Base-by-base conservation (phyloP, 1,140 invertebrate species). In the Ooceraea biroi region DNA sequence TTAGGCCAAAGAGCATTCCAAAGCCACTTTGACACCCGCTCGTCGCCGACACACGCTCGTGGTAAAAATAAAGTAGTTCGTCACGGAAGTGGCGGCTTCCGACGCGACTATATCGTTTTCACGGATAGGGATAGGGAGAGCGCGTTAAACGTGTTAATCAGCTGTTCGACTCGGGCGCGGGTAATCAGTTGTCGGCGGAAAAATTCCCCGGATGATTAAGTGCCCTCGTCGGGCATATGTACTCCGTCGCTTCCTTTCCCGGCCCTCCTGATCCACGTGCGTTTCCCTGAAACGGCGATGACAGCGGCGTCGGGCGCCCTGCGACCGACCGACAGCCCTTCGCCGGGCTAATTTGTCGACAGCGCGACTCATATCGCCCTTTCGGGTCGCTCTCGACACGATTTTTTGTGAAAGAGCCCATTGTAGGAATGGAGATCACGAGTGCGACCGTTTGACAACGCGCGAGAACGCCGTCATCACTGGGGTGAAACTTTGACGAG, bases 131-230 rank as follows among this genome's bases (percentile, higher is more conserved):
- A 52, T 69, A 48, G 48, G 52, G 57, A 61, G 78, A n/a, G 72
- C n/a, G 7, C n/a, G 58, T 76, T 78, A 69, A 78, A 80, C 41
- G 63, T 60, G 78, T 65, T 85, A 83, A 85, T 85, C 63, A 83
- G 80, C 78, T 52, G 60, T 76, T 57, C 44, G 61, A 61, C 57
- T 74, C 48, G 48, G 69, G 73, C 83, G 68, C 85, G 74, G 50
- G 84, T 89, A 89, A 90, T 90, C 86, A 85, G 78, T 84, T 87
- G 90, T 88, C 85, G 90, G 85, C 85, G 87, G 85, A 85, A 91
- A 92, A 92, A 90, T 91, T 92, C 89, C 74, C 86, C 80, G 82
- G 68, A 88, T 91, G 92, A 93, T 94, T 88, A 90, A 92, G 85
- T 90, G 66, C 87, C 83, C 77, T 88, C 41, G 87, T 89, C 87